Evolutionary conservation across 1,140 invertebrate genomes (phyloP), one percentile per base, ranked within the genome.

Genomic region (Armadillidium nasatum): DNA sequence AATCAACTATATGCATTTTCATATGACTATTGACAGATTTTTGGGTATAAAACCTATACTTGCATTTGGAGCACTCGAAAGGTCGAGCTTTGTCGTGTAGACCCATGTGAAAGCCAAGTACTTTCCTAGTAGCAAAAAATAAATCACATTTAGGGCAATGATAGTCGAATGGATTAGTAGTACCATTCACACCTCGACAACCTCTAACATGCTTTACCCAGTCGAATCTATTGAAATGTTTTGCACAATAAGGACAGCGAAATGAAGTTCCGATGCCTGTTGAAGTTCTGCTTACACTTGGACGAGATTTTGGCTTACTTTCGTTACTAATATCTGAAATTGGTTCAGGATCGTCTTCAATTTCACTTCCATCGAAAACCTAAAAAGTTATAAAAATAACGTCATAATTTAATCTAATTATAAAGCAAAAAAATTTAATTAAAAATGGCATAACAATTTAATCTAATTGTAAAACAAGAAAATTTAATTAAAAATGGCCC

Each of bases 1-100:
- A 19, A 19, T 60, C 50, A 7, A 13, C 19, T 60, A 13, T 19
- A 60, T 60, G 50, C 50, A 60, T 60, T 60, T 60, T 60, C 11
- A 60, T 15, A 19, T 60, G 50, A 19, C 19, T 19, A 13, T 60
- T 19, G 19, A 60, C 50, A 4, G 50, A 13, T 19, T 60, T 60
- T 60, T 60, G 50, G 11, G 50, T 60, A 19, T 60, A 60, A 60
- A 60, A 60, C 50, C 50, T 60, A 19, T 60, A 60, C 7, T 60
- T 60, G 50, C 50, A 60, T 60, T 60, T 19, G 7, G 19, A 33
- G n/a, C n/a, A n/a, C n/a, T n/a, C n/a, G 19, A 60, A 60, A 15
- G 50, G 50, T 19, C 50, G 2, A 4, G 50, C 11, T 15, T 4
- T 60, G 50, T 4, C 50, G 7, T 2, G 50, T 4, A 15, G 1